phyloP scores from a whole-genome alignment of 2,797 vertebrate species.

The Mormyrus proboscirostris region DNA sequence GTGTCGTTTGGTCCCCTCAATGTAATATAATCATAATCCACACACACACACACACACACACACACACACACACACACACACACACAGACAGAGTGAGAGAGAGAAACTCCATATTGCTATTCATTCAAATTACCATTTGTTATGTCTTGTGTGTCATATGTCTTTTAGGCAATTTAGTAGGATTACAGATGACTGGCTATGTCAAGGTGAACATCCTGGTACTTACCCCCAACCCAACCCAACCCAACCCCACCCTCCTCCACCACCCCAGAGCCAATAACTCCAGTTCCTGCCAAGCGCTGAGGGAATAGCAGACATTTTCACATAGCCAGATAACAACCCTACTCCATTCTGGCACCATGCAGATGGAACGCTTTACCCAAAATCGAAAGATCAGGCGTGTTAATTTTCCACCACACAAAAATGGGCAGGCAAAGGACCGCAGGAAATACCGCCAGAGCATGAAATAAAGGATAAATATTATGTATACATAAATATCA shows the following conservation, averaged over 20 bases:
- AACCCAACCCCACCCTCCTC: neutral
- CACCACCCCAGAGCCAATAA: neutral
- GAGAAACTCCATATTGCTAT: neutral
- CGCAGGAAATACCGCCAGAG: neutral
- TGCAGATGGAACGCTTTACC: neutral
- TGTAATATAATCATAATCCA: too few species aligned
- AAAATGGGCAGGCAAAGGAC: neutral
- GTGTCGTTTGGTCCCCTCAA: too few species aligned
- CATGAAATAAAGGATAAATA: neutral
- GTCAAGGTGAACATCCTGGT: neutral
- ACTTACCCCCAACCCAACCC: neutral
- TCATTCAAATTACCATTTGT: neutral
- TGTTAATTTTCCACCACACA: neutral
- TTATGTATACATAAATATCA: neutral
- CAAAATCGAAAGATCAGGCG: neutral
- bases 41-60: neutral
- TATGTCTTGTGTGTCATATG: neutral
- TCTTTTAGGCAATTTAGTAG: neutral
- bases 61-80: neutral
- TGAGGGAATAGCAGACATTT: neutral
- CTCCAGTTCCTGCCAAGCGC: neutral
- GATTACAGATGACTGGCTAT: neutral
- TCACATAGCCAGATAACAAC: neutral
- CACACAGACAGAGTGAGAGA: neutral
- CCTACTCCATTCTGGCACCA: neutral